Percentiles rank a stretch among this genome's conserved stretches.
phyloP scores from a whole-genome alignment of 2,797 vertebrate species.

The Ptychobarbus kaznakovi region DNA sequence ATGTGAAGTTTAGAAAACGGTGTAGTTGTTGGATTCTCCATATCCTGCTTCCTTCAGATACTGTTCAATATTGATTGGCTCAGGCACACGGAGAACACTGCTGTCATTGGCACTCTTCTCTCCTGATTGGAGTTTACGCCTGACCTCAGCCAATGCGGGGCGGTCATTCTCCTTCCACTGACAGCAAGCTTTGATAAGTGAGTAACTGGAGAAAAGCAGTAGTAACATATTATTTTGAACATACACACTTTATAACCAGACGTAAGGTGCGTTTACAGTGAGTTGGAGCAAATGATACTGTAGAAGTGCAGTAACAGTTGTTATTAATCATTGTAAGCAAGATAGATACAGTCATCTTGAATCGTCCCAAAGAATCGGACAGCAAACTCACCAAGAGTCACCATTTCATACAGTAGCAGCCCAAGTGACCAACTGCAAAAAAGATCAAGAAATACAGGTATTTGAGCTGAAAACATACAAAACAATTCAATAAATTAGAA shows the following conservation, averaged over 20 bases:
- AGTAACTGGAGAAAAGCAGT: conserved; percentile 74
- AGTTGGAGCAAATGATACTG: conserved; percentile 85
- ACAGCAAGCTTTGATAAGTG: conserved; percentile 89
- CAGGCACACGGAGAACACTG: conserved; percentile 80
- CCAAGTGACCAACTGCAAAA: conserved; percentile 93
- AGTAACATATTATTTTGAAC: not conserved
- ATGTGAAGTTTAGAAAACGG: conserved; percentile 76
- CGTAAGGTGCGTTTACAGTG: conserved; percentile 80
- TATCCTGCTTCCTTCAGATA: conserved; percentile 88
- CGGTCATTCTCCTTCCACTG: conserved; percentile 84
- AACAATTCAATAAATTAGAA: no score
- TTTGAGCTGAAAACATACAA: not conserved
- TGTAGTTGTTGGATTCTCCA: conserved; percentile 79
- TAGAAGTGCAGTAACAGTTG: no score
- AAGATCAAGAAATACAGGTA: conserved; percentile 2
- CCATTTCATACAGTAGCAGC: conserved; percentile 92
- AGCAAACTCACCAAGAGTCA: conserved; percentile 85
- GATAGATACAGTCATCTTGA: not conserved
- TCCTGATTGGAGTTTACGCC: conserved; percentile 75
- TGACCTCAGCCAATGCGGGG: conserved; percentile 77
- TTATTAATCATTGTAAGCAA: not conserved
- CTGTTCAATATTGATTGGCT: conserved; percentile 81
- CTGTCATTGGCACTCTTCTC: conserved; percentile 82
- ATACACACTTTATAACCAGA: not conserved
- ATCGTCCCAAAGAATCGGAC: conserved; percentile 47